Evolutionary conservation across 2,113 vertebrate genomes (phyloP).

Genomic region (Pomatorhinus ruficollis): DNA sequence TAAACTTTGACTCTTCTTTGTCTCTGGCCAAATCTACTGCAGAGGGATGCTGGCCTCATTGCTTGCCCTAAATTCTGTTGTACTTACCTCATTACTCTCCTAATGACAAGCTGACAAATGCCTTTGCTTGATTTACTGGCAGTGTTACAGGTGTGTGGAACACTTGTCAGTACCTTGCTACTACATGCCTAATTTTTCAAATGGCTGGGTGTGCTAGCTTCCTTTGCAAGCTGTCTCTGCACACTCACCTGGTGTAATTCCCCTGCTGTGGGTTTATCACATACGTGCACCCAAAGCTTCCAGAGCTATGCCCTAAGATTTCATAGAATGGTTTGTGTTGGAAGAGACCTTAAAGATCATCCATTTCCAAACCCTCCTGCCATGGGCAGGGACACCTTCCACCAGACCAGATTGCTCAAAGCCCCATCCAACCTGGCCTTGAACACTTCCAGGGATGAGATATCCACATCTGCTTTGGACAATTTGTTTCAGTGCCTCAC

Average conservation of each 20-base stretch:
- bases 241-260: background rate
- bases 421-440: background rate
- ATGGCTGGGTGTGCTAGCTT: background rate
- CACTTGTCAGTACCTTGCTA: conserved; percentile 56
- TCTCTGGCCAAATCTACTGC: background rate
- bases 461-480: background rate
- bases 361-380: background rate
- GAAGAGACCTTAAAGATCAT: background rate
- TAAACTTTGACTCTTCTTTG: background rate
- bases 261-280: background rate
- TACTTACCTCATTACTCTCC: conserved; percentile 53
- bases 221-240: background rate
- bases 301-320: background rate
- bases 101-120: conserved; percentile 52
- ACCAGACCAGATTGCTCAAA: background rate
- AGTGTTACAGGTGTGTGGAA: conserved; percentile 51
- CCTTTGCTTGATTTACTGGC: conserved; percentile 46
- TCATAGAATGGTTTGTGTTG: background rate
- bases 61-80: conserved; percentile 55
- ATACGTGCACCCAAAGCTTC: background rate
- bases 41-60: conserved; percentile 4
- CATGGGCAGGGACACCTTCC: background rate
- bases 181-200: conserved; percentile 63
- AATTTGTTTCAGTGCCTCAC: background rate
- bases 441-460: background rate